Evolutionary conservation across 2,888 invertebrate genomes (phyloP).

Genomic region (Mantis religiosa): DNA sequence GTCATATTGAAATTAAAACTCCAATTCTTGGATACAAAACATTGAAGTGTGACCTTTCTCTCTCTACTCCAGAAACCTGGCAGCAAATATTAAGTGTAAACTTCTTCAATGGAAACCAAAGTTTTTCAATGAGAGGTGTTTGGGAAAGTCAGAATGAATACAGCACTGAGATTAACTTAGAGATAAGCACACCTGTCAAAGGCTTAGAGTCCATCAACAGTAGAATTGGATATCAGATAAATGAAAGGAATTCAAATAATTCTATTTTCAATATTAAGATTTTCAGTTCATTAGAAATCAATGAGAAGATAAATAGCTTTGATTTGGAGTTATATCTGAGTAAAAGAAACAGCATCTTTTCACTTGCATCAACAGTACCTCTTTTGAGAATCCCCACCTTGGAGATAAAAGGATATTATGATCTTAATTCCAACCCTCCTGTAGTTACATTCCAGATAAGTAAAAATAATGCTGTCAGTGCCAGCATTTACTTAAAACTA

Average conservation of each 20-base stretch:
- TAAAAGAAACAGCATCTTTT: background rate
- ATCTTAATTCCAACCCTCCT: background rate
- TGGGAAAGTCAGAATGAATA: background rate
- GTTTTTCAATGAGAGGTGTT: background rate
- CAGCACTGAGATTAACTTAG: background rate
- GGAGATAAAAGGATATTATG: background rate
- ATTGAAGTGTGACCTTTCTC: background rate
- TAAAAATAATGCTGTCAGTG: background rate
- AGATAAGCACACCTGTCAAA: background rate
- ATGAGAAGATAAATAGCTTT: background rate
- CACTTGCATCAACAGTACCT: background rate
- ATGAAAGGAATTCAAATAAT: background rate
- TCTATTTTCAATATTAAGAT: background rate
- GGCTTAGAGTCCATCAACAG: background rate
- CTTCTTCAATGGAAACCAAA: background rate
- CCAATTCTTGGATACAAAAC: slow-evolving; percentile 25
- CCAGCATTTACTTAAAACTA: background rate
- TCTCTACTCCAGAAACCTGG: background rate
- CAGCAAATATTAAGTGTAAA: background rate
- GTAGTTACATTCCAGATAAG: background rate
- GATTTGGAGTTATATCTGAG: background rate
- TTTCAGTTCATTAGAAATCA: background rate
- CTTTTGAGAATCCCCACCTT: background rate
- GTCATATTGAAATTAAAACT: slow-evolving; percentile 9
- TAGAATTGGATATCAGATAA: background rate